phyloP scores from a whole-genome alignment of 2,113 vertebrate species.

The Xenus cinereus region DNA sequence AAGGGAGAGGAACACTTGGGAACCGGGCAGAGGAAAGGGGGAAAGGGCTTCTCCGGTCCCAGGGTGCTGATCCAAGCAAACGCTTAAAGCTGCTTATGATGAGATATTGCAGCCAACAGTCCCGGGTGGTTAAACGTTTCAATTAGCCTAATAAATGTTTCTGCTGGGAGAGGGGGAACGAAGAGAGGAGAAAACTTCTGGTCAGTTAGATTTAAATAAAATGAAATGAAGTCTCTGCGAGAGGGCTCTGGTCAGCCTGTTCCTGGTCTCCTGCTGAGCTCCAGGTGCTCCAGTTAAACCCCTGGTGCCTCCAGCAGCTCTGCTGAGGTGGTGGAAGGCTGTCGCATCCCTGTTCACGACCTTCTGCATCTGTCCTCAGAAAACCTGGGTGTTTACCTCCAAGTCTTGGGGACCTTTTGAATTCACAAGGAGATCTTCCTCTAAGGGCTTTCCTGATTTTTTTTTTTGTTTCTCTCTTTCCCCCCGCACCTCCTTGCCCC shows the following conservation, averaged over 20 bases:
- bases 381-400: neutral
- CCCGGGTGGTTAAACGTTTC: neutral
- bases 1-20: neutral
- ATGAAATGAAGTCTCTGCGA: neutral
- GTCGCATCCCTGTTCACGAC: neutral
- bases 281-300: neutral
- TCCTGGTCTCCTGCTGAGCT: neutral
- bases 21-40: neutral
- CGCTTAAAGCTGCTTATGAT: neutral
- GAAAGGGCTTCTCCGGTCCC: neutral
- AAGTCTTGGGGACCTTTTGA: neutral
- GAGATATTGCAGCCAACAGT: neutral
- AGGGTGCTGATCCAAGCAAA: neutral
- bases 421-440: neutral
- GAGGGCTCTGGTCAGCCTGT: neutral
- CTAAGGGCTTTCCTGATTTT: neutral
- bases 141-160: neutral
- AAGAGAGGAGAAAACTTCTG: neutral
- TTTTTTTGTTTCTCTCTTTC: neutral
- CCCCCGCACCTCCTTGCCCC: rapidly evolving
- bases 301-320: neutral
- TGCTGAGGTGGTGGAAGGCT: neutral
- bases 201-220: neutral
- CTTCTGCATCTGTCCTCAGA: neutral
- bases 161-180: neutral